Percentiles rank a stretch among this genome's conserved stretches.
phyloP scores from a whole-genome alignment of 2,888 invertebrate genomes.

The Allophyes oxyacanthae region DNA sequence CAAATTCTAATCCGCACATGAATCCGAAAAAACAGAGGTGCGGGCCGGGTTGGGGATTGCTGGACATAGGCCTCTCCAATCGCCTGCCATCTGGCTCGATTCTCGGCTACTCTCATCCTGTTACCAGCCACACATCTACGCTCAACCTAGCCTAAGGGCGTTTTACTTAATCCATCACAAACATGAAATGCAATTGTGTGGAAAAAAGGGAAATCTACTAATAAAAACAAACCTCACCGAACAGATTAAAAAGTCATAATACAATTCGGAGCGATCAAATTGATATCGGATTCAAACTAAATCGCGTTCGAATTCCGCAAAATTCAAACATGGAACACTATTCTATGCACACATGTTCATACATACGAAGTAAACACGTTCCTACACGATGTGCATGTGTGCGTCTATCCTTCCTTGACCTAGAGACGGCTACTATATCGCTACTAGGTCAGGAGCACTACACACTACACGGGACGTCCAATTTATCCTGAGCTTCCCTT shows the following conservation, averaged over 20 bases:
- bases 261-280: slow-evolving; percentile 32
- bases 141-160: no score
- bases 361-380: slow-evolving; percentile 32
- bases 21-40: no score
- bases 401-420: slow-evolving; percentile 89
- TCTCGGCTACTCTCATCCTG: no score
- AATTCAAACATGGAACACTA: slow-evolving; percentile 49
- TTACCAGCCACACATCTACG: no score
- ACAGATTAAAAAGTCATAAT: slow-evolving; percentile 10
- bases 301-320: slow-evolving; percentile 38
- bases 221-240: not conserved
- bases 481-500: slow-evolving; percentile 58
- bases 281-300: slow-evolving; percentile 41
- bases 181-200: not conserved
- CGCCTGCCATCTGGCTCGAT: no score
- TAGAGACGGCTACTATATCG: slow-evolving; percentile 84
- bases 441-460: slow-evolving; percentile 87
- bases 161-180: not conserved
- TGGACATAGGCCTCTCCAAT: no score
- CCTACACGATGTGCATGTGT: slow-evolving; percentile 68
- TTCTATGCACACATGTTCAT: slow-evolving; percentile 35
- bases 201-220: not conserved
- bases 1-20: no score
- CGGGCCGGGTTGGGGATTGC: no score
- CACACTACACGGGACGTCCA: slow-evolving; percentile 78